A percentile compares a stretch with the other conserved stretches of the same genome.
These are phyloP conservation scores for Pteropus rufus DNA, from an alignment of 2,797 vertebrate genomes.

Conservation along the genomic window DNA sequence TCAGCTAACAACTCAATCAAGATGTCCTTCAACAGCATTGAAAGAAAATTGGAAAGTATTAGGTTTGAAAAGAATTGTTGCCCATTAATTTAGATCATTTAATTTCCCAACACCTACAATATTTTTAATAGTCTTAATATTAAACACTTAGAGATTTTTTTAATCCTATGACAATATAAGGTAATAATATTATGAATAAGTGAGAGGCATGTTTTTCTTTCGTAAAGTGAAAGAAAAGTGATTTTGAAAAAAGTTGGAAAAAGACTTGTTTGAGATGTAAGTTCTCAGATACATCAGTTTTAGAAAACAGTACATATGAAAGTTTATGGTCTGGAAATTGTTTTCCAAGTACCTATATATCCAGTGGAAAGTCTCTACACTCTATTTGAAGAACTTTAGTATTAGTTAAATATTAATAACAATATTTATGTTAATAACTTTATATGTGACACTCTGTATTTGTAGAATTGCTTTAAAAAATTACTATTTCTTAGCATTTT, in stretches of 20 bases:
- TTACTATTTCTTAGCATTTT: not conserved
- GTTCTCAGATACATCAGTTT: not conserved
- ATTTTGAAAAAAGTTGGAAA: not conserved
- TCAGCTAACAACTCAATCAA: not conserved
- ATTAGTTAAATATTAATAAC: not conserved
- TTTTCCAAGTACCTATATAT: not conserved
- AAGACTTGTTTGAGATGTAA: not conserved
- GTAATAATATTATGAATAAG: not conserved
- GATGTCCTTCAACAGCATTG: not conserved
- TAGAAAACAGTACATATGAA: not conserved
- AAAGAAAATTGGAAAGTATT: constrained; percentile 2
- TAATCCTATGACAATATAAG: not conserved
- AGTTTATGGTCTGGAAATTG: not conserved
- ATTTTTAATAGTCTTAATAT: not conserved
- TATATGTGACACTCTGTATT: not conserved
- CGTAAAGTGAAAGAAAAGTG: not conserved
- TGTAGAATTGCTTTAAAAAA: not conserved
- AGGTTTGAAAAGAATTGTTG: not conserved
- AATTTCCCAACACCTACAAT: not conserved
- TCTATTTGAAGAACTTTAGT: not conserved
- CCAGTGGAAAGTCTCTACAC: not conserved
- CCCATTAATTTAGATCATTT: not conserved
- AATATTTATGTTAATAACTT: not conserved
- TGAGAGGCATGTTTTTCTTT: not conserved
- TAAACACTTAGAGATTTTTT: not conserved